phyloP scores from a whole-genome alignment of 1,140 invertebrate genomes.

The Matsumurasca onukii region DNA sequence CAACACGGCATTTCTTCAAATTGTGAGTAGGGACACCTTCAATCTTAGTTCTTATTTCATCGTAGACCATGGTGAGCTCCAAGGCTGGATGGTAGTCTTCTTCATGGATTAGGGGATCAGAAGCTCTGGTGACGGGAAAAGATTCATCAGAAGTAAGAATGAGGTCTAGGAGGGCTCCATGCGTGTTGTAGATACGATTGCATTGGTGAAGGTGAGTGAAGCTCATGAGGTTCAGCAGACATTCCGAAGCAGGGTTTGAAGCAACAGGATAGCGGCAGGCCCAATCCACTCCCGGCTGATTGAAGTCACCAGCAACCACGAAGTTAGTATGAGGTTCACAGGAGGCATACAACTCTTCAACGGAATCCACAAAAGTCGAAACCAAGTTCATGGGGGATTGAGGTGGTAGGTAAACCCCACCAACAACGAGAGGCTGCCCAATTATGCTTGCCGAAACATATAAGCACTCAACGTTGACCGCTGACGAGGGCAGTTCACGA shows the following conservation, averaged over 20 bases:
- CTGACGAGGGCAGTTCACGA: background rate
- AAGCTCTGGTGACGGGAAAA: background rate
- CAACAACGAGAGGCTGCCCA: background rate
- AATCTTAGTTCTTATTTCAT: background rate
- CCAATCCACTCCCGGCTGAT: background rate
- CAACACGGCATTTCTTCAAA: background rate
- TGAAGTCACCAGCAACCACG: background rate
- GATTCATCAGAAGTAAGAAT: conserved; percentile 1
- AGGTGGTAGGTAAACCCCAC: background rate
- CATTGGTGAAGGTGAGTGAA: background rate
- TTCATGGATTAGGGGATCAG: background rate
- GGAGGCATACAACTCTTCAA: background rate
- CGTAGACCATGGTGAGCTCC: background rate
- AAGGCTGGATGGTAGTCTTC: background rate
- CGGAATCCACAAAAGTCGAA: background rate
- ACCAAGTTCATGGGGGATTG: background rate
- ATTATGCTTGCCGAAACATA: background rate
- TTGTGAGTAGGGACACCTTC: background rate
- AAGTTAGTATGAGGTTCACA: background rate
- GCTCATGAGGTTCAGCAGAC: background rate
- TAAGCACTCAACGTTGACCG: background rate
- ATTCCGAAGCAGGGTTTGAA: background rate
- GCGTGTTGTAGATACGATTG: background rate
- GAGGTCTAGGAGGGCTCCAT: background rate
- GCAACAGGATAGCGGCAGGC: background rate